Conservation (phyloP, 2,113 vertebrate genomes). For the Xyrauchen texanus region DNA sequence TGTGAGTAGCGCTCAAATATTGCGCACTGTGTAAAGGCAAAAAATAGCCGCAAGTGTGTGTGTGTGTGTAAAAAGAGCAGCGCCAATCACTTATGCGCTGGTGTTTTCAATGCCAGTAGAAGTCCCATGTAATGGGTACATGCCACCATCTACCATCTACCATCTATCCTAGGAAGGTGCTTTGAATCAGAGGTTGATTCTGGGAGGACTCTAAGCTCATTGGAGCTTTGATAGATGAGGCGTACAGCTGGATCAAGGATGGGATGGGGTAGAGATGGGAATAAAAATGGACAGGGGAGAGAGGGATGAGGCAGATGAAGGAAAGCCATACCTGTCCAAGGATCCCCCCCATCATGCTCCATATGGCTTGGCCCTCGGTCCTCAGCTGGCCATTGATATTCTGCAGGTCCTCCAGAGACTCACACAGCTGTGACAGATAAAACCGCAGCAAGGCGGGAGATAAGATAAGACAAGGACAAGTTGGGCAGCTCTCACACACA, state of each 20-base stretch:
- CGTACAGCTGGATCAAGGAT: not conserved
- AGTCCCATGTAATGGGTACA: no score
- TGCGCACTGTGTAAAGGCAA: no score
- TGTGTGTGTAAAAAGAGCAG: no score
- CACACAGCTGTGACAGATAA: slow-evolving; percentile 83
- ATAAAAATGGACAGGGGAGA: not conserved
- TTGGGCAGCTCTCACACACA: slow-evolving; percentile 22
- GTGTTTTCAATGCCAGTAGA: no score
- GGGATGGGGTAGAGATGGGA: slow-evolving; percentile 5
- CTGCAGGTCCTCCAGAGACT: slow-evolving; percentile 93
- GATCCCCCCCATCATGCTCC: slow-evolving; percentile 89
- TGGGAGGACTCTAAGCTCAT: not conserved
- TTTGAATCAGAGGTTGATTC: slow-evolving; percentile 6
- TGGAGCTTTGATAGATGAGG: slow-evolving; percentile 26
- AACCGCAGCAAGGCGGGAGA: slow-evolving; percentile 41
- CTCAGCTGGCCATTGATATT: slow-evolving; percentile 90
- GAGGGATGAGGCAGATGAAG: not conserved
- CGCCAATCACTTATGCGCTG: no score
- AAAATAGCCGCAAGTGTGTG: no score
- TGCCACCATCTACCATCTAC: no score
- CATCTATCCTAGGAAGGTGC: not conserved
- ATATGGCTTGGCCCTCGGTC: slow-evolving; percentile 90
- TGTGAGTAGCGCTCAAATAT: no score
- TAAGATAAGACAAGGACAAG: slow-evolving; percentile 53
- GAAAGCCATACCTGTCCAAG: slow-evolving; percentile 89